A percentile compares a stretch with the other conserved stretches of the same genome.
Conservation (phyloP, 2,888 invertebrate genomes). For the Spilarctia lutea region DNA sequence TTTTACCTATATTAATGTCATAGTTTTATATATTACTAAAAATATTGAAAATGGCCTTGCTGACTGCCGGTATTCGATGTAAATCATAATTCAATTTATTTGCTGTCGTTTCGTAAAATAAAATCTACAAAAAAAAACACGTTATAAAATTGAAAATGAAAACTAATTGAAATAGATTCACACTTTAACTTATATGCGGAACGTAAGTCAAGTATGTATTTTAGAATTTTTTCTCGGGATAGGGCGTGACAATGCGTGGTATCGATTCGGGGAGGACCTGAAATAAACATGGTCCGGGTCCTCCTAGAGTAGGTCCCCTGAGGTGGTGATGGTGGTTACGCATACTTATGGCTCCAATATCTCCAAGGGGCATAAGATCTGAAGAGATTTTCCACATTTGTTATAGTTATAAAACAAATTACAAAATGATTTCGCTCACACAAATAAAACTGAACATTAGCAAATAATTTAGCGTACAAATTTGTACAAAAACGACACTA, state of each 20-base stretch:
- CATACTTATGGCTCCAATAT: no score
- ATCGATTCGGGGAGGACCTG: no score
- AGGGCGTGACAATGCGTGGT: no score
- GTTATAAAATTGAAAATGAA: background rate
- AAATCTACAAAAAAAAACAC: background rate
- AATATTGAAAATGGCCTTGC: background rate
- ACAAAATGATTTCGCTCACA: conserved; percentile 20
- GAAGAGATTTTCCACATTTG: no score
- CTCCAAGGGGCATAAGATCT: no score
- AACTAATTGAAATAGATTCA: no score
- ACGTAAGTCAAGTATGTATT: no score
- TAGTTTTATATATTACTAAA: background rate
- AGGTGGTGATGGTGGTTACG: no score
- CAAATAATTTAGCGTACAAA: conserved; percentile 8
- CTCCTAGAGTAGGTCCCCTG: no score
- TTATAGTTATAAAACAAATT: conserved; percentile 3
- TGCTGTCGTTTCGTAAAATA: background rate
- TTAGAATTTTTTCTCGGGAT: no score
- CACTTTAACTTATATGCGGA: no score
- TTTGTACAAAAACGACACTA: conserved; percentile 17
- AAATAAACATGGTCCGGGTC: no score
- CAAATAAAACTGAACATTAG: conserved; percentile 4
- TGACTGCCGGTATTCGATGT: background rate
- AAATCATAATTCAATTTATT: background rate
- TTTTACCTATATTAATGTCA: background rate